Evolutionary conservation across 2,888 invertebrate species (phyloP), one percentile per base, ranked within the genome.

Genomic region (Drosophila rubida): DNA sequence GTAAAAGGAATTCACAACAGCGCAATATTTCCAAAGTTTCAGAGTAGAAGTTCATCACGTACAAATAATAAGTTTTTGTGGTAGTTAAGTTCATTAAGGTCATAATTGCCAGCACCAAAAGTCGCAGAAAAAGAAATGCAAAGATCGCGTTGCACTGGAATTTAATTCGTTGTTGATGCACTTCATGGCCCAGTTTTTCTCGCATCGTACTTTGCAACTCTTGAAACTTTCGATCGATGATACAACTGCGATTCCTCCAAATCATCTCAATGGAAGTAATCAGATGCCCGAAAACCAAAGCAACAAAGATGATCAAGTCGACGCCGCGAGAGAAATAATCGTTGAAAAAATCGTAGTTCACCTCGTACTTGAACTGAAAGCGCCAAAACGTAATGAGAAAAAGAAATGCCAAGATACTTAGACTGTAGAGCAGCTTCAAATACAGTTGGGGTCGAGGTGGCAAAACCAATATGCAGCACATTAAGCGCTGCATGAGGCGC

Each of bases 21-120:
- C 88, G 75, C 4, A 81, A 11, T 45, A 72, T 72, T 5, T 85
- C 19, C n/a, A 76, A 69, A 13, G 73, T 0, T 32, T 87, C 78
- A 1, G 80, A 69, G 37, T 83, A 86, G 9, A 69, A 46, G 19
- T 63, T 45, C 6, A 6, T 2, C 11, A 60, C 25, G 3, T 67
- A 42, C 39, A 78, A 19, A 8, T 46, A 6, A 13, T 45, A 35
- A 3, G 8, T 46, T 1, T 11, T 8, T 0, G 25, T 8, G 0
- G 0, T 4, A 3, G 44, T 2, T 16, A 22, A 44, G 25, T 48
- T 71, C 9, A 63, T 71, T 7, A 64, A 13, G 4, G 75, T 66
- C 6, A 45, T 32, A 6, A 7, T 37, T 1, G 63, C 6, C 0
- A 58, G 27, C 6, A 41, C 16, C 2, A 42, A 4, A 0, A 55